Evolutionary conservation across 2,113 vertebrate genomes (phyloP).

Genomic region (Oncorhynchus clarkii): DNA sequence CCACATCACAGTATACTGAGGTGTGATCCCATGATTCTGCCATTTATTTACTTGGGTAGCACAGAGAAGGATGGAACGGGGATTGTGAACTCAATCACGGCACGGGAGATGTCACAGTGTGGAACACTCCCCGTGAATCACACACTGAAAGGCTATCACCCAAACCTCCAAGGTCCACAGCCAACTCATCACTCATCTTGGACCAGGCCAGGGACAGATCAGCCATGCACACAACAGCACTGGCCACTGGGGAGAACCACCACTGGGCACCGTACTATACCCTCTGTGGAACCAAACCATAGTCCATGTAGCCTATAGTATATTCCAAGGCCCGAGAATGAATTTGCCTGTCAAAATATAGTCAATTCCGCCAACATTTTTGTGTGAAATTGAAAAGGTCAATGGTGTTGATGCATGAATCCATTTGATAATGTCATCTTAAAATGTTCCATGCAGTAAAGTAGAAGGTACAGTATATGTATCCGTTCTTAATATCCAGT

Average conservation of each 20-base stretch:
- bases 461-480: background rate
- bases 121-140: slow-evolving; percentile 72
- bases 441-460: background rate
- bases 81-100: slow-evolving; percentile 75
- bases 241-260: slow-evolving; percentile 62
- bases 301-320: no score
- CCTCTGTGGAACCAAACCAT: background rate
- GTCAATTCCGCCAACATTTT: slow-evolving; percentile 46
- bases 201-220: slow-evolving; percentile 64
- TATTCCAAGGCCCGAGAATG: slow-evolving; percentile 66
- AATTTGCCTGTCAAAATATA: slow-evolving; percentile 60
- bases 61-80: slow-evolving; percentile 55
- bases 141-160: slow-evolving; percentile 76
- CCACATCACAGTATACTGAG: slow-evolving; percentile 30
- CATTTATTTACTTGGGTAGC: slow-evolving; percentile 63
- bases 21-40: slow-evolving; percentile 55
- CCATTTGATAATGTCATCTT: background rate
- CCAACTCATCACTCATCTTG: slow-evolving; percentile 72
- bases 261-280: slow-evolving; percentile 18
- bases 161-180: slow-evolving; percentile 75
- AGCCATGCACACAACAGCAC: slow-evolving; percentile 61
- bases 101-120: slow-evolving; percentile 64
- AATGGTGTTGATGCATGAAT: slow-evolving; percentile 11
- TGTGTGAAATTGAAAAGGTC: slow-evolving; percentile 54
- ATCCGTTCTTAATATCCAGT: background rate